phyloP scores from a whole-genome alignment of 2,113 vertebrate genomes.

The Hypanus sabinus region DNA sequence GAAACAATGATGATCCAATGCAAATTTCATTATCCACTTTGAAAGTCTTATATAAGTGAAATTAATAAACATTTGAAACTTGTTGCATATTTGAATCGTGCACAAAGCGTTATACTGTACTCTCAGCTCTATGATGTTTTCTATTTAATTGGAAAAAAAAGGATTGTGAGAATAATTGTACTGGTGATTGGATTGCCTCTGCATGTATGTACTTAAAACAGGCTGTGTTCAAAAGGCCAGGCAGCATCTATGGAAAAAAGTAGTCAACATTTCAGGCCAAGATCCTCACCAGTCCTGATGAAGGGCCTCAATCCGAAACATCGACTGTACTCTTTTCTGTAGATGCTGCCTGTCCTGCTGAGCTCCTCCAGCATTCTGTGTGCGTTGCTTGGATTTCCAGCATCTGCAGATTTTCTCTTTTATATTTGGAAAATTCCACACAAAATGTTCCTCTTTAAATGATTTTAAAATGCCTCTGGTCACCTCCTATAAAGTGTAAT shows the following conservation, averaged over 20 bases:
- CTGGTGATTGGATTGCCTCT: neutral
- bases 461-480: neutral
- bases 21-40: neutral
- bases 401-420: no score
- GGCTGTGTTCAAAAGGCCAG: neutral
- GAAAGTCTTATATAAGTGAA: neutral
- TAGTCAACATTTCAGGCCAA: no score
- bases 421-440: neutral
- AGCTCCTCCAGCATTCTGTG: no score
- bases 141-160: constrained; percentile 7
- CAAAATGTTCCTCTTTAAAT: neutral
- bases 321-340: no score
- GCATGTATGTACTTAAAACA: neutral
- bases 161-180: neutral
- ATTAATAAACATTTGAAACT: neutral
- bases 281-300: no score
- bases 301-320: no score
- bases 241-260: no score
- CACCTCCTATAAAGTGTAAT: neutral
- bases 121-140: neutral
- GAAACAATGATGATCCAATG: neutral
- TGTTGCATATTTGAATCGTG: neutral
- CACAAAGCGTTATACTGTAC: neutral
- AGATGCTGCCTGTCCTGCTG: no score
- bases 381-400: no score